A percentile compares a stretch with the other conserved stretches of the same genome.
Evolutionary conservation across 2,797 vertebrate species (phyloP).

Genomic region (Tadarida brasiliensis): DNA sequence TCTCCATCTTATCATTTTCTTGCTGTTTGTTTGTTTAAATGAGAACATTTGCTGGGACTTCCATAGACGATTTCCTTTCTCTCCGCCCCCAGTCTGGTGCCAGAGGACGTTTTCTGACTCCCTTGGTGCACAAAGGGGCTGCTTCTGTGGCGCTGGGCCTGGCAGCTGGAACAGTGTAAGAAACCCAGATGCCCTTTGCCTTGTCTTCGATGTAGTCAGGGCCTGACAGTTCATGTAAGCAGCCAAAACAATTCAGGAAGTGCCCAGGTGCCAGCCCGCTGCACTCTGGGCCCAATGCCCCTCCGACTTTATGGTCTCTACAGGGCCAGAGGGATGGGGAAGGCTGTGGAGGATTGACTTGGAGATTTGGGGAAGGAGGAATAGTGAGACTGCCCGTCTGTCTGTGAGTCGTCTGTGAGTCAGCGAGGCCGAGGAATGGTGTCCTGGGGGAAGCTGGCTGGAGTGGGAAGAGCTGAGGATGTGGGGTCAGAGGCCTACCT

Average conservation of each 20-base stretch:
- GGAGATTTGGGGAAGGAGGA: not conserved
- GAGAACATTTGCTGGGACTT: conserved; percentile 44
- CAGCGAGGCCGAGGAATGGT: no score
- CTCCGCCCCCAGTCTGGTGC: not conserved
- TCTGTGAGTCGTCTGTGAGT: not conserved
- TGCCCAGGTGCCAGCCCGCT: not conserved
- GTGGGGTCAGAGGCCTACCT: not conserved
- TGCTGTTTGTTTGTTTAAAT: conserved; percentile 57
- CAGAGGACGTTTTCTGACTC: conserved; percentile 45
- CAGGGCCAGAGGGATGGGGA: not conserved
- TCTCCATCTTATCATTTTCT: not conserved
- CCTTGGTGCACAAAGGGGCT: conserved; percentile 56
- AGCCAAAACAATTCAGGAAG: not conserved
- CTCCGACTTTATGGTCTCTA: no score
- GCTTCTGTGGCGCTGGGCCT: conserved; percentile 57
- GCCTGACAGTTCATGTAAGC: not conserved
- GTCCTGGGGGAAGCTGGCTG: no score
- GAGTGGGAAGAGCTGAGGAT: not conserved
- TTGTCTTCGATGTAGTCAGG: not conserved
- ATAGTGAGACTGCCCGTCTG: no score
- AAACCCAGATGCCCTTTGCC: conserved; percentile 23
- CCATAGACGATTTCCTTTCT: not conserved
- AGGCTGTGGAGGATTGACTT: not conserved
- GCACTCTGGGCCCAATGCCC: not conserved
- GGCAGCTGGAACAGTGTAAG: not conserved